Conservation (phyloP, 64 coral and sea anemone species). For the Pachyseris speciosa region DNA sequence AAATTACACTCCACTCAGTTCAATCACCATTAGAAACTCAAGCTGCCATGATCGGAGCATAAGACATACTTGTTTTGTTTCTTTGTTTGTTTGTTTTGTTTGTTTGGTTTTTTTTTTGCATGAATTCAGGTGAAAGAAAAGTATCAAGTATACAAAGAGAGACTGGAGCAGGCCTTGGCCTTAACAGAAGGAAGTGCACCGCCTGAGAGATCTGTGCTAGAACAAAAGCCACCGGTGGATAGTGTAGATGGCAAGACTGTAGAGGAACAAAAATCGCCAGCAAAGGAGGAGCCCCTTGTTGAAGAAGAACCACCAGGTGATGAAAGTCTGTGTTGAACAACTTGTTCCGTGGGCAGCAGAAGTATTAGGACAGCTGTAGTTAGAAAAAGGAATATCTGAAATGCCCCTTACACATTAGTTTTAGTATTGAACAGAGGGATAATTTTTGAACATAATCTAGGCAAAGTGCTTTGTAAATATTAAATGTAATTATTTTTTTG, state of each 20-base stretch:
- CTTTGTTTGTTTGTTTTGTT: not conserved
- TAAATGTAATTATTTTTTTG: too few species aligned
- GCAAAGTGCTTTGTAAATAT: too few species aligned
- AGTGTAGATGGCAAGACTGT: not conserved
- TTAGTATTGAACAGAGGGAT: too few species aligned
- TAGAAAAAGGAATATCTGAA: too few species aligned
- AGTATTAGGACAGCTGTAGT: not conserved
- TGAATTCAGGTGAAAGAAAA: constrained; percentile 79
- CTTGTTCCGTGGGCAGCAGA: not conserved
- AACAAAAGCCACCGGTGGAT: not conserved
- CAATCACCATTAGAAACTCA: too few species aligned
- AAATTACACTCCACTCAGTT: too few species aligned
- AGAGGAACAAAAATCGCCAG: not conserved
- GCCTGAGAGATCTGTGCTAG: not conserved
- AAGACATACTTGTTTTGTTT: not conserved
- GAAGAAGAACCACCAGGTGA: not conserved
- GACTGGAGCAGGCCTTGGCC: constrained; percentile 70
- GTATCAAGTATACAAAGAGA: constrained; percentile 87
- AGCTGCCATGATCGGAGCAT: too few species aligned
- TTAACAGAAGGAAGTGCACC: not conserved
- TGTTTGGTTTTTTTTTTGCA: not conserved
- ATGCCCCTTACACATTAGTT: too few species aligned
- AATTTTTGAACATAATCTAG: too few species aligned
- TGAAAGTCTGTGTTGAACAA: constrained; percentile 1
- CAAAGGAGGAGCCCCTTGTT: not conserved